These are phyloP conservation scores for Frankliniella intonsa DNA, from an alignment of 2,888 invertebrate genomes.

Conservation along the genomic window DNA sequence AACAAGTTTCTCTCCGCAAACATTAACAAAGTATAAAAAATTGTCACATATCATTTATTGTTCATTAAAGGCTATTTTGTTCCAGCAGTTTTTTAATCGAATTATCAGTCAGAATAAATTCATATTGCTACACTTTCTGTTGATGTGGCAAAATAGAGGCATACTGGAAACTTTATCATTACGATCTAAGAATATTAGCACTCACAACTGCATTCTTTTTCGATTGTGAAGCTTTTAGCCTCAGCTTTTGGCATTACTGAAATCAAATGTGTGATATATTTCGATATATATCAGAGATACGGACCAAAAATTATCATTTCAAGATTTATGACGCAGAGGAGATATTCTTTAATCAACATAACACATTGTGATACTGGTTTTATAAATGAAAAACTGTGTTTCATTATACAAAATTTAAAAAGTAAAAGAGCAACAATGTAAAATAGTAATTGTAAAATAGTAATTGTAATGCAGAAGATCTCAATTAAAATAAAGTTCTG, in stretches of 20 bases:
- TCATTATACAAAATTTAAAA: too few relatives aligned
- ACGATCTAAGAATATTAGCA: background rate
- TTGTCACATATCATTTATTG: too few relatives aligned
- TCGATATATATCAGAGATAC: background rate
- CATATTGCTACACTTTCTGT: background rate
- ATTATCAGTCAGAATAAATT: background rate
- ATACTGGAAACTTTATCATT: background rate
- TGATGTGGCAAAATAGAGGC: background rate
- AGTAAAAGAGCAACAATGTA: too few relatives aligned
- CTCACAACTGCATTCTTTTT: background rate
- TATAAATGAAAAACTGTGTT: background rate
- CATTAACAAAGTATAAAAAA: too few relatives aligned
- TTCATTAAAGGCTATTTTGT: too few relatives aligned
- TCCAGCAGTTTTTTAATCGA: too few relatives aligned
- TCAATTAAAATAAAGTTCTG: too few relatives aligned
- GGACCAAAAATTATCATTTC: background rate
- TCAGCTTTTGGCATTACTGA: background rate
- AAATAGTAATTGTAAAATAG: too few relatives aligned
- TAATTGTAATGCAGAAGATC: too few relatives aligned
- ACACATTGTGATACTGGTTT: conserved; percentile 26
- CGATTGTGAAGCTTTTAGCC: background rate
- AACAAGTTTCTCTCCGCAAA: too few relatives aligned
- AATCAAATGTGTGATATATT: background rate
- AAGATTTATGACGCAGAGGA: background rate
- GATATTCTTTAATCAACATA: background rate